Evolutionary conservation across 2,797 vertebrate genomes (phyloP).

Genomic region (Eulemur rubriventer): DNA sequence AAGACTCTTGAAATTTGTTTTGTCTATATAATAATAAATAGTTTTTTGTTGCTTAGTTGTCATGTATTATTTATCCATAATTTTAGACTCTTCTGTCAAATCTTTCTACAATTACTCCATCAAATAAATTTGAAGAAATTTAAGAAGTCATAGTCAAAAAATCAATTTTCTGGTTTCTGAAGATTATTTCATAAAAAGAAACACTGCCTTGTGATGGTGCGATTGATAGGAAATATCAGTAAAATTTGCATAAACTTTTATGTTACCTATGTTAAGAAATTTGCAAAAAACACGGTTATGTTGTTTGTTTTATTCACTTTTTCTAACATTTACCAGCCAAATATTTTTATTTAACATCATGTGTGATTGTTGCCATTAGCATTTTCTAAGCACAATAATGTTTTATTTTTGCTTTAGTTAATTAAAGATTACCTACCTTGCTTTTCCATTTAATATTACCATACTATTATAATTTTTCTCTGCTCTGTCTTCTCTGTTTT

Average conservation of each 20-base stretch:
- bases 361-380: not conserved
- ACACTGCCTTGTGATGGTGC: not conserved
- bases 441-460: not conserved
- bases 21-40: not conserved
- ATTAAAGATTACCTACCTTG: not conserved
- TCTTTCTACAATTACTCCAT: not conserved
- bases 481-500: not conserved
- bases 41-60: not conserved
- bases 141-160: not conserved
- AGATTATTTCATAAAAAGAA: not conserved
- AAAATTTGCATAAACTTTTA: not conserved
- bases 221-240: not conserved
- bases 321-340: not conserved
- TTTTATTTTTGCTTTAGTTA: not conserved
- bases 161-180: not conserved
- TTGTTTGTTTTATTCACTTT: not conserved
- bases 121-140: conserved; percentile 15
- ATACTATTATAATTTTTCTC: not conserved
- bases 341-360: not conserved
- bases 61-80: not conserved
- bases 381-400: not conserved
- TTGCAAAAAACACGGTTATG: not conserved
- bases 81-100: not conserved
- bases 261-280: not conserved
- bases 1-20: not conserved